These are phyloP conservation scores for Drosophila koepferae DNA, from an alignment of 2,888 invertebrate genomes.

Conservation along the genomic window DNA sequence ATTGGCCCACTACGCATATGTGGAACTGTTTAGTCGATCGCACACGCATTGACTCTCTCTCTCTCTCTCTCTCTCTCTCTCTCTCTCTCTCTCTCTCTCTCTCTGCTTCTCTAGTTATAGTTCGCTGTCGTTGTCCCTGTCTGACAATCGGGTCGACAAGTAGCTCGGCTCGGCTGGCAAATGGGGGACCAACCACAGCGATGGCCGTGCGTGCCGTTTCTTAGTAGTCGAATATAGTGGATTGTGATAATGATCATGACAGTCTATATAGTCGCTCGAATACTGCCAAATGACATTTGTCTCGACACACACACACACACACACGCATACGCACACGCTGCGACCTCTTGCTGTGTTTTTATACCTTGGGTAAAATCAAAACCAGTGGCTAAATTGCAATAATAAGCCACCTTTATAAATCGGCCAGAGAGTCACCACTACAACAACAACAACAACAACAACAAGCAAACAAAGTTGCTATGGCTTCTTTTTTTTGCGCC, in stretches of 20 bases:
- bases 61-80: neutral
- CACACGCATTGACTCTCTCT: neutral
- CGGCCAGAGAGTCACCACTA: slow-evolving; percentile 62
- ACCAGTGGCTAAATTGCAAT: slow-evolving; percentile 85
- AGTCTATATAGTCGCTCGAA: slow-evolving; percentile 83
- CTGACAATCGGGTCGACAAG: neutral
- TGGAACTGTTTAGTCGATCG: slow-evolving; percentile 25
- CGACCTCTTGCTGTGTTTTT: slow-evolving; percentile 73
- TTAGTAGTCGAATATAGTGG: slow-evolving; percentile 62
- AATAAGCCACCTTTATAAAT: slow-evolving; percentile 84
- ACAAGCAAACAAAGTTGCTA: slow-evolving; percentile 12
- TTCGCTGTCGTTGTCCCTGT: neutral
- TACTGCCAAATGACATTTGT: slow-evolving; percentile 83
- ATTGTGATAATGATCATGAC: slow-evolving; percentile 84
- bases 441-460: neutral
- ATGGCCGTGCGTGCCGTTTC: slow-evolving; percentile 65
- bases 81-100: neutral
- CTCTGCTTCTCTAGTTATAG: neutral
- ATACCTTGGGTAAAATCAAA: slow-evolving; percentile 80
- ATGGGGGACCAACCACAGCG: slow-evolving; percentile 81
- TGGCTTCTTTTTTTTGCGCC: slow-evolving; percentile 35
- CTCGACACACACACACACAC: slow-evolving; percentile 54
- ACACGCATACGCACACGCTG: slow-evolving; percentile 24
- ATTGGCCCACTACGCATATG: slow-evolving; percentile 69
- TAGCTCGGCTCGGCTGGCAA: neutral